These are phyloP conservation scores for Mesorhabditis sp. DNA, from an alignment of 2,888 invertebrate species.

Conservation along the genomic window DNA sequence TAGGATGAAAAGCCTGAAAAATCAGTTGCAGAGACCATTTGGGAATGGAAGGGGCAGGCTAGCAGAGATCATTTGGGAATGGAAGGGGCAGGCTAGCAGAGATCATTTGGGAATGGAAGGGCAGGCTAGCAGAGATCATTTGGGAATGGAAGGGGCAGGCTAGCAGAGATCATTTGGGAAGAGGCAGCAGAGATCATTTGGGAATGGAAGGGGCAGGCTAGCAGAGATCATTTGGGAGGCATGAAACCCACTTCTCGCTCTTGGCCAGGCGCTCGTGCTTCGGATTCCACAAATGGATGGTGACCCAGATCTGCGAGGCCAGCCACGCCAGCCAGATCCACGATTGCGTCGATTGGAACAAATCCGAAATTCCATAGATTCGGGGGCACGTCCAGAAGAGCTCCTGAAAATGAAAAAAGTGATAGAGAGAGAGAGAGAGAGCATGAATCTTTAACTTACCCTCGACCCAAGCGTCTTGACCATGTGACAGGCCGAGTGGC, in stretches of 20 bases:
- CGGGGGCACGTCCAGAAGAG: slow-evolving; percentile 86
- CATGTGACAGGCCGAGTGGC: slow-evolving; percentile 82
- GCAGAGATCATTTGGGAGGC: neutral
- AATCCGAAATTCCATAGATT: slow-evolving; percentile 23
- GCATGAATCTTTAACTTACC: slow-evolving; percentile 9
- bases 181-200: no score
- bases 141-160: neutral
- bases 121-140: neutral
- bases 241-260: slow-evolving; percentile 68
- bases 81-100: no score
- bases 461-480: slow-evolving; percentile 65
- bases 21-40: no score
- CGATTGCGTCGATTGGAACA: slow-evolving; percentile 43
- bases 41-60: neutral
- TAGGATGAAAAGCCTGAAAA: slow-evolving; percentile 73
- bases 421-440: neutral
- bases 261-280: slow-evolving; percentile 93
- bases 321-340: slow-evolving; percentile 55
- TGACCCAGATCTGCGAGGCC: slow-evolving; percentile 81
- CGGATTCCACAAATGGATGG: slow-evolving; percentile 94
- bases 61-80: no score
- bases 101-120: no score
- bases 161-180: no score
- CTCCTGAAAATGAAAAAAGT: slow-evolving; percentile 12
- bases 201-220: no score